A percentile compares a stretch with the other conserved stretches of the same genome.
Evolutionary conservation across 2,888 invertebrate genomes (phyloP).

Genomic region (Parnassius apollo): DNA sequence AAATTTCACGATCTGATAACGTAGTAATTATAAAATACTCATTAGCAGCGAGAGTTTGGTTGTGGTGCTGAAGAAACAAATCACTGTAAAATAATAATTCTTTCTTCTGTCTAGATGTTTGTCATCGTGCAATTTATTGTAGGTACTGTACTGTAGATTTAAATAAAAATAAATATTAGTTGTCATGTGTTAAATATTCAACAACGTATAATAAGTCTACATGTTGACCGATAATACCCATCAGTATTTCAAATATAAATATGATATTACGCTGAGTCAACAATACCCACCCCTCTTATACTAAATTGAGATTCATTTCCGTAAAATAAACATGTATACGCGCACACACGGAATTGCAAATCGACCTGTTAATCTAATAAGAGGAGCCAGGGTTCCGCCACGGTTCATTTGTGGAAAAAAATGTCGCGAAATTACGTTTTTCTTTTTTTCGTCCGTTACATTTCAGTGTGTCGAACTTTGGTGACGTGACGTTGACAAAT

Average conservation of each 20-base stretch:
- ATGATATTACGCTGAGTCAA: conserved; percentile 62
- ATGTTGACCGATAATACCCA: background rate
- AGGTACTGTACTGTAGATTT: too few species aligned
- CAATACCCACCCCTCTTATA: conserved; percentile 57
- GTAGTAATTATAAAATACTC: too few species aligned
- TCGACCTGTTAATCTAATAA: conserved; percentile 81
- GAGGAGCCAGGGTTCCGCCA: conserved; percentile 59
- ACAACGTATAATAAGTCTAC: background rate
- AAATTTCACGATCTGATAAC: too few species aligned
- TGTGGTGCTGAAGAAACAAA: too few species aligned
- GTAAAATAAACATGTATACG: conserved; percentile 76
- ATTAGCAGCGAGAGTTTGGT: too few species aligned
- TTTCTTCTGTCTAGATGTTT: too few species aligned
- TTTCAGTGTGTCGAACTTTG: conserved; percentile 40
- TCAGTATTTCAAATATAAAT: conserved; percentile 42
- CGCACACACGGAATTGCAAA: conserved; percentile 78
- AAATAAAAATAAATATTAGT: too few species aligned
- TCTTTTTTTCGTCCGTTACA: conserved; percentile 43
- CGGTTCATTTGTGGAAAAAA: conserved; percentile 78
- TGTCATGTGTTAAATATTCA: too few species aligned
- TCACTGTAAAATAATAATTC: too few species aligned
- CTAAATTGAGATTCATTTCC: conserved; percentile 77
- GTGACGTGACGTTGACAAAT: conserved; percentile 78
- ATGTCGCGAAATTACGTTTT: conserved; percentile 52
- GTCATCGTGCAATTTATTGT: too few species aligned